A percentile compares a stretch with the other conserved stretches of the same genome.
Conservation (phyloP, 2,888 invertebrate genomes). For the Seira musarum region DNA sequence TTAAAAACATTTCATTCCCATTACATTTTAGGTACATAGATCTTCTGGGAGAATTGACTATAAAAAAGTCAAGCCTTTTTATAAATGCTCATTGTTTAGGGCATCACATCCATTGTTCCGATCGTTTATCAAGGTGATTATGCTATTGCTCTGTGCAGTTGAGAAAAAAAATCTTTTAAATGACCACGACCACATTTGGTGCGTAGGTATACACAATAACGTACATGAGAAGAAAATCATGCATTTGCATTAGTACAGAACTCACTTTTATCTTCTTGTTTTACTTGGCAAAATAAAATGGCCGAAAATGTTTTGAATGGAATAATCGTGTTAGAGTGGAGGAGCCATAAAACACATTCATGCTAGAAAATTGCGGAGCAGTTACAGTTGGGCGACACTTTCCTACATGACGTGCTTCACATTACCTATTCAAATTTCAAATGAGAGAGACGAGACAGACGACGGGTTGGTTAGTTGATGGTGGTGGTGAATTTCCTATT, state of each 20-base stretch:
- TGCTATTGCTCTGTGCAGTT: background rate
- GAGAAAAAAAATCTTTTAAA: background rate
- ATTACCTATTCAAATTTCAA: no score
- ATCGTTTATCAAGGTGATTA: background rate
- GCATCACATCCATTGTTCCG: background rate
- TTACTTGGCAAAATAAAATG: background rate
- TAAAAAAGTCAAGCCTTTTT: slow-evolving; percentile 50
- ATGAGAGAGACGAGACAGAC: no score
- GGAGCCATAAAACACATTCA: slow-evolving; percentile 45
- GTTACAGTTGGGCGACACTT: slow-evolving; percentile 37
- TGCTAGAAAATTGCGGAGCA: slow-evolving; percentile 11
- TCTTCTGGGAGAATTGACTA: slow-evolving; percentile 46
- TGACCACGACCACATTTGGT: slow-evolving; percentile 1
- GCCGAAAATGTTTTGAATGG: slow-evolving; percentile 22
- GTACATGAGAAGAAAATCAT: slow-evolving; percentile 9
- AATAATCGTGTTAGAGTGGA: slow-evolving; percentile 38
- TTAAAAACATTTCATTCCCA: background rate
- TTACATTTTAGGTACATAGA: slow-evolving; percentile 26
- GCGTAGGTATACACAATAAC: no score
- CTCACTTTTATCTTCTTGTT: no score
- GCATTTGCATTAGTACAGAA: no score
- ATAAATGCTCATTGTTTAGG: slow-evolving; percentile 40
- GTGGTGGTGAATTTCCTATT: no score
- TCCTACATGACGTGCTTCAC: background rate
- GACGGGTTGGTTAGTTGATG: no score